These are phyloP conservation scores for Agrochola circellaris DNA, from an alignment of 2,888 invertebrate genomes.

Conservation along the genomic window DNA sequence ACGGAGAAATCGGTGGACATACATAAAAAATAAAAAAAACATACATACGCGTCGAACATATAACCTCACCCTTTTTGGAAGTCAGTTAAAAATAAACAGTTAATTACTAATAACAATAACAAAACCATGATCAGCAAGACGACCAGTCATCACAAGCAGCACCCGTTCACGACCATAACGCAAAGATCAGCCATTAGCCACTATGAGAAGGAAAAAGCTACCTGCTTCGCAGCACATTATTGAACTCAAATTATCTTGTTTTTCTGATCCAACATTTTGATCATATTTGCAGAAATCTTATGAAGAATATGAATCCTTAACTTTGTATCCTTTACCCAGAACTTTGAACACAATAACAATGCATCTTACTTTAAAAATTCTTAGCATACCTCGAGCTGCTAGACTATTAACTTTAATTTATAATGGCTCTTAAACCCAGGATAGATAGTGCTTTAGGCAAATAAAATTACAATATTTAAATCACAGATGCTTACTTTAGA, in stretches of 20 bases:
- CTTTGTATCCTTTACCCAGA: constrained; percentile 8
- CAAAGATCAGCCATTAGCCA: too few species aligned
- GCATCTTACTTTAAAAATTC: constrained; percentile 55
- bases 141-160: too few species aligned
- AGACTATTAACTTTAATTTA: constrained; percentile 54
- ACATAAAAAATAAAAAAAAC: too few species aligned
- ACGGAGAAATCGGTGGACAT: too few species aligned
- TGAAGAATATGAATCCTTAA: constrained; percentile 3
- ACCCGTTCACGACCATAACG: too few species aligned
- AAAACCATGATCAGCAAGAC: too few species aligned
- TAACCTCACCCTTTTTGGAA: too few species aligned
- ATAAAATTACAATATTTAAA: constrained; percentile 60
- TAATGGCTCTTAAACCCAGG: constrained; percentile 50
- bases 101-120: too few species aligned
- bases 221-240: not conserved
- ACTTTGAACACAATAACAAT: constrained; percentile 25
- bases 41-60: too few species aligned
- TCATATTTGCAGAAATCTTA: not conserved
- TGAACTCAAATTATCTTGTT: not conserved
- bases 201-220: not conserved
- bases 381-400: constrained; percentile 38
- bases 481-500: constrained; percentile 16
- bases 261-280: not conserved
- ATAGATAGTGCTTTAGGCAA: constrained; percentile 46
- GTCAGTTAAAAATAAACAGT: too few species aligned